These are phyloP conservation scores for Cinara cedri DNA, from an alignment of 2,888 invertebrate species.

Conservation along the genomic window DNA sequence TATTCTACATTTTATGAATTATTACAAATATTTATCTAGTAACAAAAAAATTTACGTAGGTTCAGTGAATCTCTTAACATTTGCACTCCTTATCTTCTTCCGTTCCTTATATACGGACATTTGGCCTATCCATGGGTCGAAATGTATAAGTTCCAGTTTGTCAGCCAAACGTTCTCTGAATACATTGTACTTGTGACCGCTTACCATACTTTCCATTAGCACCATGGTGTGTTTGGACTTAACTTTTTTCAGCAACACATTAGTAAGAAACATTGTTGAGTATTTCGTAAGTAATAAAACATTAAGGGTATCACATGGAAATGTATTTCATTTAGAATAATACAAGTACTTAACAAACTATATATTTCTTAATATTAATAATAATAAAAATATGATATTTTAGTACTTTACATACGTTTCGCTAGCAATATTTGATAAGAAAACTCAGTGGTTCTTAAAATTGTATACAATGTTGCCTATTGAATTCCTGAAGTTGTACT, in stretches of 20 bases:
- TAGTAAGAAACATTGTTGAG: conserved; percentile 72
- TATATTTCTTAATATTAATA: too few species aligned
- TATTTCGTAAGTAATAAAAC: background rate
- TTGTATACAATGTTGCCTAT: too few species aligned
- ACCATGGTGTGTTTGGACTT: conserved; percentile 84
- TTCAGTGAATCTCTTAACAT: conserved; percentile 42
- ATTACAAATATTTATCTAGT: background rate
- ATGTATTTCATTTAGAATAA: too few species aligned
- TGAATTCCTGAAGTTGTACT: too few species aligned
- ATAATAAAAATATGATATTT: too few species aligned
- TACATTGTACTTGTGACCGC: conserved; percentile 73
- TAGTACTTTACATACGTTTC: too few species aligned
- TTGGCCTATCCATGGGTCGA: conserved; percentile 81
- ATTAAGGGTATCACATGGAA: too few species aligned
- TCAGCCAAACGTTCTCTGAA: conserved; percentile 77
- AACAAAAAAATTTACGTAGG: background rate
- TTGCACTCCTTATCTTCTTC: conserved; percentile 75
- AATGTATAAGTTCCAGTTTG: conserved; percentile 76
- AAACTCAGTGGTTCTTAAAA: too few species aligned
- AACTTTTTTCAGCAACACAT: conserved; percentile 72
- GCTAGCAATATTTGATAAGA: too few species aligned
- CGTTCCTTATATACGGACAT: conserved; percentile 73
- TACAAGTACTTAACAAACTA: too few species aligned
- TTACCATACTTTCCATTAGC: conserved; percentile 77
- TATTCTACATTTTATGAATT: conserved; percentile 30